Base-by-base conservation (phyloP, 1,140 invertebrate genomes). In the Scaptodrosophila lebanonensis region DNA sequence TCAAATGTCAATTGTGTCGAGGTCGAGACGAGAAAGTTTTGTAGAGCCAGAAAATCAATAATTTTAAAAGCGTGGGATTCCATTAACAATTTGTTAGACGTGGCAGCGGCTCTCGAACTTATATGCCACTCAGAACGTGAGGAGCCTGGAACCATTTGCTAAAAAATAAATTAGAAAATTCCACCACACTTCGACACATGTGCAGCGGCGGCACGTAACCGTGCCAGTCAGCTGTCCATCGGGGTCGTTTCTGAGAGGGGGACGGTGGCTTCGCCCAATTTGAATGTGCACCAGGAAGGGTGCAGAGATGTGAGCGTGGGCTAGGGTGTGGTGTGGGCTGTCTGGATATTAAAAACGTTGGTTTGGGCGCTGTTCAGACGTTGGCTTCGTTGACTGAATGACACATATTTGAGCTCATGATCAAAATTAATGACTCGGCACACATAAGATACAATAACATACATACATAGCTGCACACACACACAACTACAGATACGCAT, bases 151-250 rank as follows among this genome's bases (percentile, higher is more conserved):
- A 83, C 65, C 64, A 76, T 65, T 69, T 69, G 60, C 72, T 68
- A 76, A 70, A 82, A 82, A 83, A 79, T 83, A 83, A 83, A 84
- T 84, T 82, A 84, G 61, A 82, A 84, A 84, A 84, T 84, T 84
- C 82, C 70, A 45, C 70, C 70, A 62, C 75, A 73, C 76, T 47
- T 40, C 16, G 52, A 25, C 73, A 79, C 75, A 79, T 79, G 66
- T 79, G 73, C 61, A 54, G 35, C 32, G 52, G 12, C 15, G 25
- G 13, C 7, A 29, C 36, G 32, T 49, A 45, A 27, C 42, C 32
- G 39, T 17, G 33, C 22, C 52, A 17, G 20, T 12, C 16, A 45
- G 7, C 15, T 54, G 12, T 52, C 40, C n/a, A 48, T 56, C 50
- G 42, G 43, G 43, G 13, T 48, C 18, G 43, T 18, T 11, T 42